These are phyloP conservation scores for Epizoanthus fatuus DNA, from an alignment of 92 coral and sea anemone species.

Conservation along the genomic window DNA sequence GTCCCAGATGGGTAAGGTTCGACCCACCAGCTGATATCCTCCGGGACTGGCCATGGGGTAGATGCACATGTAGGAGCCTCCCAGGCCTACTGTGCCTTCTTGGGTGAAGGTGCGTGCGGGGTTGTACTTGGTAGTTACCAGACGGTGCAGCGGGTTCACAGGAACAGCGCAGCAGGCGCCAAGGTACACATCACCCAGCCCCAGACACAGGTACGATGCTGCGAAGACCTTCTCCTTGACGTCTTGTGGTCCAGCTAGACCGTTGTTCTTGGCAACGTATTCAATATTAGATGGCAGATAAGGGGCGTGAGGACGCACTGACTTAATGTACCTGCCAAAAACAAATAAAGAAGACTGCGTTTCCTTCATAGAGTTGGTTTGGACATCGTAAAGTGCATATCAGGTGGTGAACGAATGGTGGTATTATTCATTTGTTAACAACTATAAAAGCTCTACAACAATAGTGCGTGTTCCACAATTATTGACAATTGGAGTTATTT, in stretches of 20 bases:
- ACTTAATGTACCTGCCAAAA: conserved; percentile 61
- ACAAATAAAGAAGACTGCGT: background rate
- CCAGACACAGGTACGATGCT: conserved; percentile 78
- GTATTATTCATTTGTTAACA: no score
- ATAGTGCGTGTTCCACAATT: no score
- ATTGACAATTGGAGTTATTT: no score
- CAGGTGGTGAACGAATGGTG: no score
- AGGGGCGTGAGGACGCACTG: conserved; percentile 69
- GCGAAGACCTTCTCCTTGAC: conserved; percentile 62
- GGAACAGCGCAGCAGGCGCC: conserved; percentile 83
- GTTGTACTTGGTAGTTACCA: conserved; percentile 73
- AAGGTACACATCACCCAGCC: conserved; percentile 78
- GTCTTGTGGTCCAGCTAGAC: conserved; percentile 51
- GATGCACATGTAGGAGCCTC: conserved; percentile 82
- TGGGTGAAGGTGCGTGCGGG: conserved; percentile 80
- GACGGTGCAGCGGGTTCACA: conserved; percentile 70
- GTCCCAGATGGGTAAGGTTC: conserved; percentile 77
- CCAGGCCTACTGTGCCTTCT: conserved; percentile 79
- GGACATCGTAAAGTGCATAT: no score
- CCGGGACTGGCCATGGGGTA: conserved; percentile 83
- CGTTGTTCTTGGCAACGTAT: conserved; percentile 65
- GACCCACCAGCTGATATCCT: conserved; percentile 75
- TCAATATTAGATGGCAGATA: conserved; percentile 80
- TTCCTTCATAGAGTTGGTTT: background rate
- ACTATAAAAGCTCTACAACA: no score